Evolutionary conservation across 2,113 vertebrate species (phyloP).

Genomic region (Pseudorhombus dupliciocellatus): DNA sequence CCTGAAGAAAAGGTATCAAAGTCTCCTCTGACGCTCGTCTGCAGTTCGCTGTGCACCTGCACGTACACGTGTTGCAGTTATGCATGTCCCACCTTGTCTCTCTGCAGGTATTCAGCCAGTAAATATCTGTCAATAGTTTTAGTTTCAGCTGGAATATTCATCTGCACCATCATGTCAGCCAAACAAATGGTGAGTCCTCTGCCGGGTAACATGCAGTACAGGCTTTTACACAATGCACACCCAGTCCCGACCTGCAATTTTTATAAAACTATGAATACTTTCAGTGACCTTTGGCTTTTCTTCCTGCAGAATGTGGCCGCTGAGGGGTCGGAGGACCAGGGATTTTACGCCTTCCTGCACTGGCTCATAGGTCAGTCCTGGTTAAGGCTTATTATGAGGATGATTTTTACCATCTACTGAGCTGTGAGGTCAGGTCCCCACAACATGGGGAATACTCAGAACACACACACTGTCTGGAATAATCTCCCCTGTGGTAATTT

Average conservation of each 20-base stretch:
- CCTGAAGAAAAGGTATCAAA: slow-evolving; percentile 91
- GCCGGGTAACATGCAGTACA: too few species aligned
- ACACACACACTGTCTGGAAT: too few species aligned
- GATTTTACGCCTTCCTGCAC: slow-evolving; percentile 84
- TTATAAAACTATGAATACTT: neutral
- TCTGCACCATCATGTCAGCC: slow-evolving; percentile 97
- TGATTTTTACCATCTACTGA: too few species aligned
- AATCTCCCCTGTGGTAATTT: too few species aligned
- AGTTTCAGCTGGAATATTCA: slow-evolving; percentile 95
- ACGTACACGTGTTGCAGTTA: neutral
- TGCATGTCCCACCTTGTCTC: neutral
- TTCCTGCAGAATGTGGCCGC: slow-evolving; percentile 81
- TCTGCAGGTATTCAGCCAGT: slow-evolving; percentile 87
- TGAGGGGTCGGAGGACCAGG: slow-evolving; percentile 79
- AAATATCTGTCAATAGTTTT: slow-evolving; percentile 92
- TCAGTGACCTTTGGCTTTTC: neutral
- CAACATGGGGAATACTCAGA: too few species aligned
- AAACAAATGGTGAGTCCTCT: slow-evolving; percentile 92
- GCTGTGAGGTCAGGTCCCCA: too few species aligned
- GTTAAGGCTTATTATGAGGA: too few species aligned
- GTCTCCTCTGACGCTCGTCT: neutral
- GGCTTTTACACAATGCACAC: neutral
- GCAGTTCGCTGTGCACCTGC: neutral
- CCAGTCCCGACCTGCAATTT: neutral
- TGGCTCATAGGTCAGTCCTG: slow-evolving; percentile 89